phyloP scores from a whole-genome alignment of 1,140 invertebrate species.

The Notospermus geniculatus region DNA sequence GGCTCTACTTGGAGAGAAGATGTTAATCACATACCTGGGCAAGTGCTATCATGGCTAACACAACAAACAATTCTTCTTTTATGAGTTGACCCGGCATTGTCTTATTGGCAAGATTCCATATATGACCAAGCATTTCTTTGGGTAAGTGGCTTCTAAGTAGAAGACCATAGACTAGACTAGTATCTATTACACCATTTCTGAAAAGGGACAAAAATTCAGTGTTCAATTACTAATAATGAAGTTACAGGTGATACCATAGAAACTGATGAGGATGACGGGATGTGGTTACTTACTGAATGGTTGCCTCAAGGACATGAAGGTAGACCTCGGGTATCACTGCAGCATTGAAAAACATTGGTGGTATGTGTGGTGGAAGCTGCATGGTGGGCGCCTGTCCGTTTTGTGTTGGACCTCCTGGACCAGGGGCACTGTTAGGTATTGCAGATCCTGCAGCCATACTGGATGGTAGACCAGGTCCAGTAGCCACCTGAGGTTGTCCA shows the following conservation, averaged over 20 bases:
- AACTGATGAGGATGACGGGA: background rate
- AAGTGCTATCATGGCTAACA: conserved; percentile 64
- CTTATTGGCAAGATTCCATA: conserved; percentile 66
- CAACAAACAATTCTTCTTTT: conserved; percentile 63
- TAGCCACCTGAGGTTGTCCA: no score
- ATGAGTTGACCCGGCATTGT: conserved; percentile 64
- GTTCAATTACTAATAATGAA: conserved; percentile 34
- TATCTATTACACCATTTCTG: conserved; percentile 60
- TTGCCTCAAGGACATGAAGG: conserved; percentile 10
- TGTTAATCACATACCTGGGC: conserved; percentile 57
- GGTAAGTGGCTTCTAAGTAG: conserved; percentile 64
- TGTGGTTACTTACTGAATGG: background rate
- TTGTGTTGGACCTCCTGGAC: background rate
- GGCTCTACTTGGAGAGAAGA: no score
- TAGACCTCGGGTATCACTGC: conserved; percentile 2
- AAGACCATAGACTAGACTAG: conserved; percentile 63
- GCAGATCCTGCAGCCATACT: background rate
- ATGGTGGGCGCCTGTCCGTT: background rate
- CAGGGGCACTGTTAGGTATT: background rate
- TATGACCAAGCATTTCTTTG: conserved; percentile 63
- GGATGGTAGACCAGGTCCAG: no score
- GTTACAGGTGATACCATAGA: background rate
- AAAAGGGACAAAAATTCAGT: conserved; percentile 9
- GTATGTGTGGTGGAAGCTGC: background rate
- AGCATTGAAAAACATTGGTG: conserved; percentile 6